Conservation (phyloP, 2,113 vertebrate genomes). For the Tyto alba region DNA sequence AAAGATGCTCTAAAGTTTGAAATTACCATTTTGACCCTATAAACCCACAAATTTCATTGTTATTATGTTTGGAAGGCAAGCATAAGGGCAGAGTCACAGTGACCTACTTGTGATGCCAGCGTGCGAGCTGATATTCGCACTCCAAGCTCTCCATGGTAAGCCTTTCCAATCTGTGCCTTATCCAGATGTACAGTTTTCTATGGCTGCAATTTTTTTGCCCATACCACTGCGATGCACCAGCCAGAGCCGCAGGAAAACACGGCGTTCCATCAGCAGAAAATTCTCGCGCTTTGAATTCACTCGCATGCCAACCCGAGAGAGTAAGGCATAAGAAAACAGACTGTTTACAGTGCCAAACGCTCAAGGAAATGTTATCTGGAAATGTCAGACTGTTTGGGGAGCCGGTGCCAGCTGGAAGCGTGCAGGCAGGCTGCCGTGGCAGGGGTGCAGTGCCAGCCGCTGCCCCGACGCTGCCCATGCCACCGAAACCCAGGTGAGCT, state of each 20-base stretch:
- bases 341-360: background rate
- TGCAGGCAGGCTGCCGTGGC: background rate
- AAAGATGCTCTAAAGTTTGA: background rate
- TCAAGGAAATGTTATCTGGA: background rate
- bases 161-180: background rate
- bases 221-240: background rate
- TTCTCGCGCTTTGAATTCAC: background rate
- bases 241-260: background rate
- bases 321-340: background rate
- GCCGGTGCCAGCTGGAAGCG: background rate
- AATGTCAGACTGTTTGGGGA: background rate
- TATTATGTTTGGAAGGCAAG: background rate
- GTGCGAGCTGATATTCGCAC: background rate
- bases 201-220: accelerated
- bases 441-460: background rate
- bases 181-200: background rate
- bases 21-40: background rate
- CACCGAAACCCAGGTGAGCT: background rate
- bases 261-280: background rate
- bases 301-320: background rate
- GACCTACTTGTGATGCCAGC: background rate
- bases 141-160: background rate
- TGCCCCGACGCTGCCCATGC: background rate
- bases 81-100: background rate
- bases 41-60: background rate